phyloP scores from a whole-genome alignment of 2,113 vertebrate species.

The Laticauda colubrina region DNA sequence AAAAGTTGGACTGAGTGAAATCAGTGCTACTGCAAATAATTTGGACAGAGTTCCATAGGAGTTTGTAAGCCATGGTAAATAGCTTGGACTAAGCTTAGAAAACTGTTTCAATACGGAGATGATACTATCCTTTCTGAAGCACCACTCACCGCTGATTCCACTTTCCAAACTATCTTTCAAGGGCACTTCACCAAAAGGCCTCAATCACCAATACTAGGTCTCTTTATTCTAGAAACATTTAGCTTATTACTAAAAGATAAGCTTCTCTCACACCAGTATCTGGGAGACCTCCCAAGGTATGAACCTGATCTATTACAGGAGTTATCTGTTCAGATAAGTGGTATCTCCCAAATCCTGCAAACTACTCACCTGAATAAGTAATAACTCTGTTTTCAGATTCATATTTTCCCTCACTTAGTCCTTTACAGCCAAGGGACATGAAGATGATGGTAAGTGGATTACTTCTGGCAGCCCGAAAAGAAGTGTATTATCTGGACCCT shows the following conservation, averaged over 20 bases:
- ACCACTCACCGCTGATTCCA: not conserved
- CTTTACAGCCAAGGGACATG: not conserved
- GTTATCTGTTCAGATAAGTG: not conserved
- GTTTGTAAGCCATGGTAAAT: not conserved
- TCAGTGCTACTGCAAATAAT: not conserved
- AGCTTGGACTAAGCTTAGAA: not conserved
- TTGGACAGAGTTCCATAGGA: not conserved
- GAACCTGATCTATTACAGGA: not conserved
- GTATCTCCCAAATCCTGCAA: not conserved
- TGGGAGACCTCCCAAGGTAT: not conserved
- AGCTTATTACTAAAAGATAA: not conserved
- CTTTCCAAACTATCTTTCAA: not conserved
- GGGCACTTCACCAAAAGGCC: not conserved
- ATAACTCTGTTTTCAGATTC: not conserved
- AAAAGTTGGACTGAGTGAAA: not conserved
- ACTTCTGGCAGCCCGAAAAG: not conserved
- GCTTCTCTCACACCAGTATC: not conserved
- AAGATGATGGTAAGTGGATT: not conserved
- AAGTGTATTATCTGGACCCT: not conserved
- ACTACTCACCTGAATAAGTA: not conserved
- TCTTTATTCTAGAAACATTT: not conserved
- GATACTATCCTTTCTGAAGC: not conserved
- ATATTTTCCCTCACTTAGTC: not conserved
- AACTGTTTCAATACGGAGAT: not conserved
- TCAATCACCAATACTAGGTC: not conserved